phyloP scores from a whole-genome alignment of 1,140 invertebrate genomes.

The Eulimnadia texana region DNA sequence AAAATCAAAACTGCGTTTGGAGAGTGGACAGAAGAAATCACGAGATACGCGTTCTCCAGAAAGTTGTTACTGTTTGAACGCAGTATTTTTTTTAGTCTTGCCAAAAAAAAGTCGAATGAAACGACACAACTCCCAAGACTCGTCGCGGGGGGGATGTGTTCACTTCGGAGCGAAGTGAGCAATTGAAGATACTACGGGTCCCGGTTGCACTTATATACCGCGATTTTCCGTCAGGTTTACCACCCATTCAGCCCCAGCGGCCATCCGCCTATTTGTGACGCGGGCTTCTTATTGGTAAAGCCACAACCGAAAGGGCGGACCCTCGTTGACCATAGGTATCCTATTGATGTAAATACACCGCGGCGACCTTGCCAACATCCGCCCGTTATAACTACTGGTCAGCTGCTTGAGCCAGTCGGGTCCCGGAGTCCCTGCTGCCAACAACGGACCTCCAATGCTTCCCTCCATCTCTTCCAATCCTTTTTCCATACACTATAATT shows the following conservation, averaged over 20 bases:
- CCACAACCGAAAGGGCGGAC: neutral
- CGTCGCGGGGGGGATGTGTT: too few species aligned
- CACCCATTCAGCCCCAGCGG: neutral
- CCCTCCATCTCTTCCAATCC: too few species aligned
- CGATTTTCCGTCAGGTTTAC: neutral
- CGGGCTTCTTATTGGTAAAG: neutral
- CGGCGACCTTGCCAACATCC: too few species aligned
- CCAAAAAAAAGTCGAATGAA: neutral
- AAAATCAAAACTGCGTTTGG: too few species aligned
- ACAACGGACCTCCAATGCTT: too few species aligned
- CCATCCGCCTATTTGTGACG: neutral
- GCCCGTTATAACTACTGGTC: too few species aligned
- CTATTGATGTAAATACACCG: too few species aligned
- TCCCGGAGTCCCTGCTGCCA: too few species aligned
- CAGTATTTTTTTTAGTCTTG: neutral
- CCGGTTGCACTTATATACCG: neutral
- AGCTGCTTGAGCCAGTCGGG: too few species aligned
- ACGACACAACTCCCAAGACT: neutral
- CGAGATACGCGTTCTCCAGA: neutral
- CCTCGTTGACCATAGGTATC: too few species aligned
- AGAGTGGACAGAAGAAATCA: neutral
- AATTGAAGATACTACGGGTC: neutral
- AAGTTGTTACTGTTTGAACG: too few species aligned
- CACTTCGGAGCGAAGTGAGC: neutral
- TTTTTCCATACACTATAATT: too few species aligned